Percentiles rank a stretch among this genome's conserved stretches.
These are phyloP conservation scores for Ophiodon elongatus DNA, from an alignment of 2,113 vertebrate genomes.

Conservation along the genomic window DNA sequence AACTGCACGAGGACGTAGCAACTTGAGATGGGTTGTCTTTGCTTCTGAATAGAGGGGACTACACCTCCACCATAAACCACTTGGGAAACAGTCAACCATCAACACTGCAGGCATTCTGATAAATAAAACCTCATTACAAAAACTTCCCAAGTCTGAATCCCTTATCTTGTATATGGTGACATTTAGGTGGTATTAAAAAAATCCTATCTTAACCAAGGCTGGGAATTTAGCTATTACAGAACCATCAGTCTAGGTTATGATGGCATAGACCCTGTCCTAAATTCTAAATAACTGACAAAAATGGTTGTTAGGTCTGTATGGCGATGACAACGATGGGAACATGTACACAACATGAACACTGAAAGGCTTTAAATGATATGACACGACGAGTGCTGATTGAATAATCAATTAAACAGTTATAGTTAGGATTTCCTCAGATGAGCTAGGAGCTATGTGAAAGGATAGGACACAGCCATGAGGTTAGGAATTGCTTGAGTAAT, in stretches of 20 bases:
- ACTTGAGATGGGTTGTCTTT: neutral
- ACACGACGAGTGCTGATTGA: neutral
- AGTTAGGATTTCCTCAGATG: neutral
- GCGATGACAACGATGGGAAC: neutral
- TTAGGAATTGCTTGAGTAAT: neutral
- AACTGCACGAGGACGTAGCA: too few relatives aligned
- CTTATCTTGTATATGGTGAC: neutral
- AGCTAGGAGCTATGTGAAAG: neutral
- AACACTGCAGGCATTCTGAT: neutral
- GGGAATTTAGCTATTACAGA: neutral
- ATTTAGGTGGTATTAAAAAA: neutral
- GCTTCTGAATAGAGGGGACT: neutral
- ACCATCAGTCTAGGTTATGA: neutral
- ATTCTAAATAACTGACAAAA: neutral
- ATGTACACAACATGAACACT: neutral
- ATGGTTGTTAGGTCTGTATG: too few relatives aligned
- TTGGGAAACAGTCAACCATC: neutral
- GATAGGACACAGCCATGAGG: neutral
- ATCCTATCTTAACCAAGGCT: neutral
- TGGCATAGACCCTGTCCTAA: neutral
- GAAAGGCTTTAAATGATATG: neutral
- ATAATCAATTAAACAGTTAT: neutral
- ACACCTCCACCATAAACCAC: neutral
- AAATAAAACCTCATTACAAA: too few relatives aligned
- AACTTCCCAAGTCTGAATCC: neutral